Evolutionary conservation across 2,888 invertebrate species (phyloP), one percentile per base, ranked within the genome.

Genomic region (Alviniconcha strummeri): DNA sequence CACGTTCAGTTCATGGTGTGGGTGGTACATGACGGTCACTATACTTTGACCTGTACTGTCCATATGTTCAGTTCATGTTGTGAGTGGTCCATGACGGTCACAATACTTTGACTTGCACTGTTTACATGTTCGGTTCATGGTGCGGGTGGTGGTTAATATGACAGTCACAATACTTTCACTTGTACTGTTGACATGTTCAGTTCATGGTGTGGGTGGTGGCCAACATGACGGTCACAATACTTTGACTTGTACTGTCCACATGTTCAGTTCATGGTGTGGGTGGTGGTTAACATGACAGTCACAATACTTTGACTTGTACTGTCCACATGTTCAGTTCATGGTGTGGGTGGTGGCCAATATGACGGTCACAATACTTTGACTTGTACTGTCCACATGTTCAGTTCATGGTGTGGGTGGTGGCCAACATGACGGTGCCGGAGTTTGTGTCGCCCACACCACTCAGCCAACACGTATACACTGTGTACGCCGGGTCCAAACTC

Each of bases 401-500:
- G 88, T 88, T 88, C 84, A 75, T 87, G 36, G 84, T 88, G 9
- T 84, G 87, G 81, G 85, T 86, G 5, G 67, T 88, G 36, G 87
- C 75, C 17, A 85, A 86, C 78, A 78, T 88, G 36, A 82, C 84
- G 0, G 83, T 82, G 11, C 87, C 88, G 1, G 86, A 85, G 54
- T 88, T 89, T 54, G 87, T 90, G 9, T 67, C 64, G 11, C 88
- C 89, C 19, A 89, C 90, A 13, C 84, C 84, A 0, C 84, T 84
- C 52, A 83, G 86, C 36, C 84, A 85, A 19, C 88, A 89, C 77
- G 82, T 82, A 52, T 89, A 88, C 81, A 85, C 84, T 3, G 83
- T 90, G 60, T 90, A 88, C 82, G 85, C 87, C 5, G 90, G 89
- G 15, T 86, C 88, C n/a, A 80, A 78, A 0, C 80, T 84, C 52